A percentile compares a stretch with the other conserved stretches of the same genome.
Evolutionary conservation across 2,888 invertebrate genomes (phyloP).

Genomic region (Cephalotes varians): DNA sequence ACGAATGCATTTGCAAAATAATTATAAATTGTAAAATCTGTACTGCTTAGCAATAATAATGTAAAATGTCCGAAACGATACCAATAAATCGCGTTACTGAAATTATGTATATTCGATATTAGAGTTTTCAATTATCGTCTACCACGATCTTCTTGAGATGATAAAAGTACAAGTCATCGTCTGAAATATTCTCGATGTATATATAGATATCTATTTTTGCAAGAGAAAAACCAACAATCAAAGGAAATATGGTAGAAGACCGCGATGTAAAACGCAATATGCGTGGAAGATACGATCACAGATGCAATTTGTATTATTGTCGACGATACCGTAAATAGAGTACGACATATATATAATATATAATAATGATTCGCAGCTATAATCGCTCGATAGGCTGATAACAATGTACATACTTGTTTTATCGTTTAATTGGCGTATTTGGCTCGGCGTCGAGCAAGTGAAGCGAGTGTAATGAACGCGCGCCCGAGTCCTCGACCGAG

Average conservation of each 20-base stretch:
- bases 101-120: not conserved
- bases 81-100: not conserved
- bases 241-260: too few relatives aligned
- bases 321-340: not conserved
- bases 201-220: too few relatives aligned
- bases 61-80: too few relatives aligned
- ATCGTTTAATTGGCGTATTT: conserved; percentile 33
- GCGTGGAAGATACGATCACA: not conserved
- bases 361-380: not conserved
- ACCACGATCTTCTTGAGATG: not conserved
- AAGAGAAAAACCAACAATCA: too few relatives aligned
- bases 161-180: not conserved
- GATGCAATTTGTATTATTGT: not conserved
- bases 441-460: not conserved
- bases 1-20: not conserved
- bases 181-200: not conserved
- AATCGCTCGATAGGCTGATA: conserved; percentile 9
- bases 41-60: not conserved
- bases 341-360: not conserved
- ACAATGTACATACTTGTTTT: not conserved
- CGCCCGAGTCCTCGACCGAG: conserved; percentile 56
- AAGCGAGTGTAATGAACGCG: conserved; percentile 41
- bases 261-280: not conserved
- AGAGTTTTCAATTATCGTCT: not conserved
- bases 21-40: not conserved